Evolutionary conservation across 2,888 invertebrate genomes (phyloP).

Genomic region (Epiperipatus broadwayi): DNA sequence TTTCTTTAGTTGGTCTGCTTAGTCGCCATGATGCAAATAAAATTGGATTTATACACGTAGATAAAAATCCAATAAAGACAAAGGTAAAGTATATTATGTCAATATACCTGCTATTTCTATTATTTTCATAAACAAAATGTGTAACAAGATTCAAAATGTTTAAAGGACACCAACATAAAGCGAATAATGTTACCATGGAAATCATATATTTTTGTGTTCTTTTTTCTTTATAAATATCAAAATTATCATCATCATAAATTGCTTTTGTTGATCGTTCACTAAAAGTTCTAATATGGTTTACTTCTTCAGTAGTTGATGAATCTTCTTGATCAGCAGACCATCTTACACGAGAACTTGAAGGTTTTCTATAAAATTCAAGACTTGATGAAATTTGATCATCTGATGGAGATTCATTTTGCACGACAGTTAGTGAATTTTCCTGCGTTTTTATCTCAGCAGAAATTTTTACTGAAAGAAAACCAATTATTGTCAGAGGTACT

Average conservation of each 20-base stretch:
- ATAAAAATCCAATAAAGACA: slow-evolving; percentile 48
- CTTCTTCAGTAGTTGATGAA: too few relatives aligned
- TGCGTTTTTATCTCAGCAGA: slow-evolving; percentile 45
- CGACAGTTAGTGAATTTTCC: slow-evolving; percentile 28
- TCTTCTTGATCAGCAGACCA: too few relatives aligned
- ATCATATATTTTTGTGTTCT: slow-evolving; percentile 46
- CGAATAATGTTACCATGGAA: slow-evolving; percentile 44
- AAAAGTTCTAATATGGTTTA: too few relatives aligned
- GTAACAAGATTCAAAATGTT: slow-evolving; percentile 41
- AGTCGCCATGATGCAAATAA: slow-evolving; percentile 44
- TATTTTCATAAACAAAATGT: slow-evolving; percentile 44
- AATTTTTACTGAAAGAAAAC: slow-evolving; percentile 43
- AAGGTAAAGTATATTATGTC: slow-evolving; percentile 47
- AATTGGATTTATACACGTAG: slow-evolving; percentile 44
- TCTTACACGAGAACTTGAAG: too few relatives aligned
- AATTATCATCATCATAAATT: slow-evolving; percentile 23
- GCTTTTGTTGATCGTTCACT: too few relatives aligned
- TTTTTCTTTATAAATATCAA: slow-evolving; percentile 37
- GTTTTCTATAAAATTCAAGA: too few relatives aligned
- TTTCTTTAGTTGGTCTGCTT: slow-evolving; percentile 26
- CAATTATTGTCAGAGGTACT: slow-evolving; percentile 39
- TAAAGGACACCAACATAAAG: slow-evolving; percentile 44
- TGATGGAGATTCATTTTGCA: too few relatives aligned
- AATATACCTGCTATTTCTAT: slow-evolving; percentile 44
- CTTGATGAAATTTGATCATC: too few relatives aligned